Evolutionary conservation across 2,888 invertebrate species (phyloP).

Genomic region (Chelonus formosanus): DNA sequence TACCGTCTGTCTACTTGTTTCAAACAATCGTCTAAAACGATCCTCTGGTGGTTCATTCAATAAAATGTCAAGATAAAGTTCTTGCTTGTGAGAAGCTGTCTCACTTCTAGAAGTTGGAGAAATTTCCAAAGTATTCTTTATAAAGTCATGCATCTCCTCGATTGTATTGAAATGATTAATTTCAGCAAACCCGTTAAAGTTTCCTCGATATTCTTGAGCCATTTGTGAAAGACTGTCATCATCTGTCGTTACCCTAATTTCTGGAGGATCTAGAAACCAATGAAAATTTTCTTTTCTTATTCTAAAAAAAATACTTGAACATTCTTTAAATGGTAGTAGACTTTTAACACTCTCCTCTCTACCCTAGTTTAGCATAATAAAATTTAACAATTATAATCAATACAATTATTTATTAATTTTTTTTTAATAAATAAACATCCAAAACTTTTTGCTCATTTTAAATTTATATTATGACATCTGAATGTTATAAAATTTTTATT

Average conservation of each 20-base stretch:
- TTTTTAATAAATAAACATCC: no score
- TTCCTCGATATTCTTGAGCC: constrained; percentile 42
- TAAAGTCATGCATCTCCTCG: constrained; percentile 44
- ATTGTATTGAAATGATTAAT: constrained; percentile 42
- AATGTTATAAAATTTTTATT: no score
- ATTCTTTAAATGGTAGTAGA: no score
- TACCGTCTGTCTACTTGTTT: constrained; percentile 39
- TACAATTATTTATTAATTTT: no score
- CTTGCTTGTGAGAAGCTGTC: constrained; percentile 33
- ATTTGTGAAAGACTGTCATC: constrained; percentile 29
- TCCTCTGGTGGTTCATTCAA: constrained; percentile 39
- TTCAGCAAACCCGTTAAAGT: constrained; percentile 43
- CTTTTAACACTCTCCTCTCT: no score
- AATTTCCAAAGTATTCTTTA: constrained; percentile 37
- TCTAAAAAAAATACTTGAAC: neutral
- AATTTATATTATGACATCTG: no score
- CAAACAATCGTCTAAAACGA: constrained; percentile 40
- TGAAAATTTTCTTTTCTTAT: neutral
- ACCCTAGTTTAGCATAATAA: no score
- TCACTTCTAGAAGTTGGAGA: constrained; percentile 1
- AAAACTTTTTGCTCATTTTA: no score
- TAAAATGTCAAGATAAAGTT: constrained; percentile 40
- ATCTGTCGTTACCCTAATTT: constrained; percentile 30
- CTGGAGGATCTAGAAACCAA: constrained; percentile 24
- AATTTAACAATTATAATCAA: no score